Conservation (phyloP, 2,888 invertebrate genomes). For the Drosophila paranaensis region DNA sequence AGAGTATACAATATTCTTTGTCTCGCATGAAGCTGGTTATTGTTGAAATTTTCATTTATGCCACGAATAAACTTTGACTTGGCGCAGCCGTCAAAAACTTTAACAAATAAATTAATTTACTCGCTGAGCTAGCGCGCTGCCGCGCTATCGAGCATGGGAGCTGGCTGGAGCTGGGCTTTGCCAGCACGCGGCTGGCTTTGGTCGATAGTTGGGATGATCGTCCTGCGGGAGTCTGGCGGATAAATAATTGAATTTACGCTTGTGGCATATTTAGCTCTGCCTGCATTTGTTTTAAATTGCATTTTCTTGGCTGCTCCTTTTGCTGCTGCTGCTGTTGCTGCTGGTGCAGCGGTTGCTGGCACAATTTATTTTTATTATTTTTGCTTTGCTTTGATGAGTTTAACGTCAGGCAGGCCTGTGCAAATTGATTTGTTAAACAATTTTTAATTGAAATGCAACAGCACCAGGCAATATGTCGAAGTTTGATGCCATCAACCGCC, state of each 20-base stretch:
- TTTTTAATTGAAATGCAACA: slow-evolving; percentile 75
- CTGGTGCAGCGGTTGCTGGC: not conserved
- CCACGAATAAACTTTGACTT: slow-evolving; percentile 60
- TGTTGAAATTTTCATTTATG: slow-evolving; percentile 34
- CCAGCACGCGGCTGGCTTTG: slow-evolving; percentile 8
- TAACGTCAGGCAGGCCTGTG: slow-evolving; percentile 44
- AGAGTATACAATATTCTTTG: slow-evolving; percentile 17
- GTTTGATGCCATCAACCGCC: slow-evolving; percentile 35
- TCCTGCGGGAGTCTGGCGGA: slow-evolving; percentile 59
- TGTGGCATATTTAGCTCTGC: slow-evolving; percentile 47
- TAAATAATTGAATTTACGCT: slow-evolving; percentile 70
- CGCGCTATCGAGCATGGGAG: slow-evolving; percentile 33
- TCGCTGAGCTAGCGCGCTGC: slow-evolving; percentile 44
- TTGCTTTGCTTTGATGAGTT: slow-evolving; percentile 51
- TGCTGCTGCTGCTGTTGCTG: slow-evolving; percentile 10
- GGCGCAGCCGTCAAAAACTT: slow-evolving; percentile 66
- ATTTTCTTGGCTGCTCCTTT: slow-evolving; percentile 43
- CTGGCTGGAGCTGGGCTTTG: slow-evolving; percentile 7
- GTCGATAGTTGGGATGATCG: slow-evolving; percentile 52
- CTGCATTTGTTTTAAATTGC: slow-evolving; percentile 58
- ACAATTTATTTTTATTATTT: not conserved
- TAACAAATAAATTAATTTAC: slow-evolving; percentile 79
- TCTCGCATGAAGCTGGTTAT: not conserved
- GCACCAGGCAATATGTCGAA: slow-evolving; percentile 61
- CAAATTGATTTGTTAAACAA: slow-evolving; percentile 75